Percentiles rank a stretch among this genome's conserved stretches.
These are phyloP conservation scores for Drosophila melanosoma DNA, from an alignment of 2,888 invertebrate species.

Conservation along the genomic window DNA sequence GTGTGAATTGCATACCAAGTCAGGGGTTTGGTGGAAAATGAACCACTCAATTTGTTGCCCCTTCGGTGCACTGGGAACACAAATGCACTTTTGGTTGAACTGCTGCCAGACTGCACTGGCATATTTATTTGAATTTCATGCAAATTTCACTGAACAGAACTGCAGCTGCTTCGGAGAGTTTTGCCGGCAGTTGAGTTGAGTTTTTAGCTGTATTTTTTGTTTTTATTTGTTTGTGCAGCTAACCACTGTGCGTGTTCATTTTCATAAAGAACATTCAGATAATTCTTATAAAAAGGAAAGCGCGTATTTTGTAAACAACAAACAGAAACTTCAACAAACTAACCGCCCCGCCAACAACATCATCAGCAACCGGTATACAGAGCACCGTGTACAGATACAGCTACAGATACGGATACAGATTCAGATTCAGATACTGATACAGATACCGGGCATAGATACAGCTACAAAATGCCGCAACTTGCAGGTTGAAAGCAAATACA, in stretches of 20 bases:
- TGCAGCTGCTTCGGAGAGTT: constrained; percentile 48
- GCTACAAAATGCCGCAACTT: constrained; percentile 70
- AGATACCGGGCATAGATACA: constrained; percentile 37
- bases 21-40: constrained; percentile 17
- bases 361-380: constrained; percentile 53
- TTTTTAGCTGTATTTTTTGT: background rate
- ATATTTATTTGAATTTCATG: constrained; percentile 84
- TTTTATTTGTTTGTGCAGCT: constrained; percentile 3
- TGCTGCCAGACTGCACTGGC: constrained; percentile 71
- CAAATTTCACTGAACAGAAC: constrained; percentile 68
- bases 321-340: constrained; percentile 52
- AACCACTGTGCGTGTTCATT: constrained; percentile 44
- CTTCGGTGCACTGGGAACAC: constrained; percentile 29
- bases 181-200: constrained; percentile 8
- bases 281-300: constrained; percentile 36
- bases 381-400: constrained; percentile 32
- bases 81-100: constrained; percentile 45
- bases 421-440: constrained; percentile 24
- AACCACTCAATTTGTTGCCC: constrained; percentile 18
- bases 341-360: constrained; percentile 36
- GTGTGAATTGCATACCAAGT: constrained; percentile 18
- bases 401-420: constrained; percentile 44
- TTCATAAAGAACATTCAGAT: constrained; percentile 50
- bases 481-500: constrained; percentile 51
- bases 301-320: constrained; percentile 71